Percentiles rank a stretch among this genome's conserved stretches.
Conservation (phyloP, 2,888 invertebrate genomes). For the Diadromus collaris region DNA sequence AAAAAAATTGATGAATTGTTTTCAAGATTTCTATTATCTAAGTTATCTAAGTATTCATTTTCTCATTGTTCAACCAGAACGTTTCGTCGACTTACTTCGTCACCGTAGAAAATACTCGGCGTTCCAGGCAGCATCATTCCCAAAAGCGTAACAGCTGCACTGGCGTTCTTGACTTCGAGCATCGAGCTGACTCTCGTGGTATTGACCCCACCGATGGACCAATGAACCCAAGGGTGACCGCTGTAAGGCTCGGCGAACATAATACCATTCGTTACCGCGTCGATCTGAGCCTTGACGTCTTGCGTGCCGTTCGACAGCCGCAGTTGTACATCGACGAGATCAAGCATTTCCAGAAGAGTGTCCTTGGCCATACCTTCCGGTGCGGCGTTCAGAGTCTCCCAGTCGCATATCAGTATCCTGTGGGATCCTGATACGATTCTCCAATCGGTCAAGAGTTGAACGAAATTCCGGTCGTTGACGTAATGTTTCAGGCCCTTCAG, state of each 20-base stretch:
- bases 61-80: not conserved
- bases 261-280: conserved; percentile 82
- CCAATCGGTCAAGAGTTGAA: conserved; percentile 85
- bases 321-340: conserved; percentile 87
- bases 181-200: conserved; percentile 83
- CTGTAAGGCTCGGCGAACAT: conserved; percentile 81
- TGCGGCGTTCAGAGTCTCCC: conserved; percentile 81
- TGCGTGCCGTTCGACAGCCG: conserved; percentile 83
- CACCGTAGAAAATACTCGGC: conserved; percentile 94
- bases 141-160: conserved; percentile 86
- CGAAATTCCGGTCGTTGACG: conserved; percentile 83
- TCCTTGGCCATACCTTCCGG: conserved; percentile 80
- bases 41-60: not conserved
- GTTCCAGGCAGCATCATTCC: conserved; percentile 93
- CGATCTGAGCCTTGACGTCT: conserved; percentile 83
- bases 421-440: conserved; percentile 84
- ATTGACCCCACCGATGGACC: conserved; percentile 87
- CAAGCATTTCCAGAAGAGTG: conserved; percentile 84
- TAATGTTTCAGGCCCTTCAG: conserved; percentile 89
- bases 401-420: conserved; percentile 86
- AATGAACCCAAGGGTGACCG: conserved; percentile 89
- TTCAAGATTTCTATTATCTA: no score
- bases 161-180: conserved; percentile 82
- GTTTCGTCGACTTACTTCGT: conserved; percentile 86
- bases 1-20: not conserved